Percentiles rank a stretch among this genome's conserved stretches.
phyloP scores from a whole-genome alignment of 1,140 invertebrate species.

The Eufriesea mexicana region DNA sequence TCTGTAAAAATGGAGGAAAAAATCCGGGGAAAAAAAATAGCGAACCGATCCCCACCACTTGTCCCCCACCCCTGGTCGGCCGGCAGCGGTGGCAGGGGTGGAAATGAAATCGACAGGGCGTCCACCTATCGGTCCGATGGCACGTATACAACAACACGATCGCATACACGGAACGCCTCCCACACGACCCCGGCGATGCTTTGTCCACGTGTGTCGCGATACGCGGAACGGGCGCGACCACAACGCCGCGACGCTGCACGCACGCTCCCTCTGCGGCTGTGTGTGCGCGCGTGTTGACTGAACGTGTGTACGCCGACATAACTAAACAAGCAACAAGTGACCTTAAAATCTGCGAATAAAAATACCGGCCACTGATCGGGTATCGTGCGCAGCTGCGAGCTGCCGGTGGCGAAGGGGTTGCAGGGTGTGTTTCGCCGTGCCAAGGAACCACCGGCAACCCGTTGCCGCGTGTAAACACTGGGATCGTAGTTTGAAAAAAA shows the following conservation, averaged over 20 bases:
- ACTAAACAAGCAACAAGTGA: constrained; percentile 82
- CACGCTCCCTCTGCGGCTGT: neutral
- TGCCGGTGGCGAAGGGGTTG: constrained; percentile 51
- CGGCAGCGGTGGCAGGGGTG: constrained; percentile 29
- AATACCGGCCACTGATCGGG: constrained; percentile 75
- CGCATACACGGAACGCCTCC: constrained; percentile 52
- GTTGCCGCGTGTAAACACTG: constrained; percentile 56
- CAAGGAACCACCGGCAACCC: constrained; percentile 58
- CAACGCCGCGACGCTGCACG: constrained; percentile 14
- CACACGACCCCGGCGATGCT: constrained; percentile 52
- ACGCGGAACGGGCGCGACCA: constrained; percentile 38
- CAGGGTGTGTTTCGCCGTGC: constrained; percentile 45
- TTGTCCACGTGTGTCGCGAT: constrained; percentile 66
- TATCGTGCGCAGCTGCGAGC: constrained; percentile 69
- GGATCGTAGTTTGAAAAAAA: constrained; percentile 27
- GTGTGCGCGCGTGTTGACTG: constrained; percentile 48
- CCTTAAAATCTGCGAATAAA: constrained; percentile 80
- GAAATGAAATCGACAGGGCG: constrained; percentile 78
- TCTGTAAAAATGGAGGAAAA: constrained; percentile 62
- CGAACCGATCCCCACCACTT: constrained; percentile 54
- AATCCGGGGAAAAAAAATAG: constrained; percentile 69
- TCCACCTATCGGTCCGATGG: constrained; percentile 77
- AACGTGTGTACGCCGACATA: constrained; percentile 72
- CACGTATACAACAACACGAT: constrained; percentile 62
- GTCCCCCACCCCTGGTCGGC: neutral